These are phyloP conservation scores for Nysson spinosus DNA, from an alignment of 2,888 invertebrate genomes.

Conservation along the genomic window DNA sequence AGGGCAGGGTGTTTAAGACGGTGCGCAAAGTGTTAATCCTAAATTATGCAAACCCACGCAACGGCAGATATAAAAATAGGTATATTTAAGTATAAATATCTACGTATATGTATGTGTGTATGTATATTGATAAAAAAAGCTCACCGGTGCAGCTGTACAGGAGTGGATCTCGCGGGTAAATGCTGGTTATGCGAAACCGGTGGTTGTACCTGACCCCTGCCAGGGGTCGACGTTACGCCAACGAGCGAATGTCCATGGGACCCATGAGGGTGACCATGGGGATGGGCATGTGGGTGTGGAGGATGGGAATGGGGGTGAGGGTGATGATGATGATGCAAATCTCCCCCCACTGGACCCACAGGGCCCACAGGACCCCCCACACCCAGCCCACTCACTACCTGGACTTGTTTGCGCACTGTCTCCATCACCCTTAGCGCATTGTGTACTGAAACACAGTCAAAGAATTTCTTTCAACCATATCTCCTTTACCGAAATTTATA, in stretches of 20 bases:
- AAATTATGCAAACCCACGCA: too few species aligned
- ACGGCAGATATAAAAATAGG: too few species aligned
- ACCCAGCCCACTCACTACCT: slow-evolving; percentile 75
- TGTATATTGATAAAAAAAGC: slow-evolving; percentile 35
- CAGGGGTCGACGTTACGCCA: slow-evolving; percentile 70
- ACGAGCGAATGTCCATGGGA: slow-evolving; percentile 73
- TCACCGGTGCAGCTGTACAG: slow-evolving; percentile 74
- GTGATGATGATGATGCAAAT: slow-evolving; percentile 75
- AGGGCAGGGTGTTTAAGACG: too few species aligned
- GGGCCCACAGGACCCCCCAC: slow-evolving; percentile 75
- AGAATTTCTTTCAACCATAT: slow-evolving; percentile 10
- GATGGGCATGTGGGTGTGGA: slow-evolving; percentile 65
- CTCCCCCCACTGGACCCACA: slow-evolving; percentile 72
- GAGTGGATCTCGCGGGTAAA: slow-evolving; percentile 74
- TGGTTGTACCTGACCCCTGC: slow-evolving; percentile 71
- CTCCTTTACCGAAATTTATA: background rate
- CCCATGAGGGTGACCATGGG: slow-evolving; percentile 67
- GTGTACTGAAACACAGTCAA: slow-evolving; percentile 69
- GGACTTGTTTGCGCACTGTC: slow-evolving; percentile 76
- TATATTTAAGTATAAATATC: too few species aligned
- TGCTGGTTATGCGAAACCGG: slow-evolving; percentile 74
- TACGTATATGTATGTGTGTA: too few species aligned
- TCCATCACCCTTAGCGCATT: slow-evolving; percentile 76
- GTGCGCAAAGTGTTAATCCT: too few species aligned
- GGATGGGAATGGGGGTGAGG: slow-evolving; percentile 69